Conservation (phyloP, 1,140 invertebrate genomes). For the Penaeus chinensis region DNA sequence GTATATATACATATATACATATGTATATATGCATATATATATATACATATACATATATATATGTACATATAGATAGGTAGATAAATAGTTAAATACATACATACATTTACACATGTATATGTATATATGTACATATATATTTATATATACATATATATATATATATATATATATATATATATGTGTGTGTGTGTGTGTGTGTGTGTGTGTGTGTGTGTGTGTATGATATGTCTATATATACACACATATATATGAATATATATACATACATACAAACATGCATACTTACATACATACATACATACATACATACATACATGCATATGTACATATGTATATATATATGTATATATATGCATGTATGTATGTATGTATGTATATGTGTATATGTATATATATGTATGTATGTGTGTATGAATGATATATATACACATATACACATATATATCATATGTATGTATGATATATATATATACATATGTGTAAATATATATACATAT, state of each 20-base stretch:
- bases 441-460: neutral
- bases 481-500: neutral
- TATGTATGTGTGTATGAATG: neutral
- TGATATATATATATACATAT: conserved; percentile 7
- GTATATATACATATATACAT: conserved; percentile 17
- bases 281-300: neutral
- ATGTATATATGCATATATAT: conserved; percentile 22
- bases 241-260: no score
- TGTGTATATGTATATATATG: neutral
- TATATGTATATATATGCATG: no score
- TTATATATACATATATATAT: conserved; percentile 10
- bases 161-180: neutral
- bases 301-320: no score
- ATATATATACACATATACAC: neutral
- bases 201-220: neutral
- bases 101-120: neutral
- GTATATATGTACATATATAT: neutral
- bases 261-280: neutral
- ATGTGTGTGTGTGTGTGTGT: neutral
- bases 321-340: no score
- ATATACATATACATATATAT: neutral
- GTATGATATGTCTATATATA: neutral
- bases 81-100: neutral
- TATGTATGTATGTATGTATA: no score
- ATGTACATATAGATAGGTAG: neutral